These are phyloP conservation scores for Drosophila stalkeri DNA, from an alignment of 2,888 invertebrate species.

Conservation along the genomic window DNA sequence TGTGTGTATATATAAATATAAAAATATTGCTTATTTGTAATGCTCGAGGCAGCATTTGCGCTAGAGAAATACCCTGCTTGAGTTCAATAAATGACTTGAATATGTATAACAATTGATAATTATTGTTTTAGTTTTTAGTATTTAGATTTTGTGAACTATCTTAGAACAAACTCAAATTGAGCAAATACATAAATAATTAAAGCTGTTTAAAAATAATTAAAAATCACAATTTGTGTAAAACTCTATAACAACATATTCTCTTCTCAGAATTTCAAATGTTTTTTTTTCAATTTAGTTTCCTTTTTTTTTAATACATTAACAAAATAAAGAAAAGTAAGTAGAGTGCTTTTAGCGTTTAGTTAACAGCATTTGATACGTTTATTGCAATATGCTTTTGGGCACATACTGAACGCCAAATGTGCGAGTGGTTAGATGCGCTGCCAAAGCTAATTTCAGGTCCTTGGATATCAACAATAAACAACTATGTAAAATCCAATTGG, in stretches of 20 bases:
- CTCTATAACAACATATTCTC: slow-evolving; percentile 14
- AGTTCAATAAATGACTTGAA: slow-evolving; percentile 47
- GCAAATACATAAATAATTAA: slow-evolving; percentile 48
- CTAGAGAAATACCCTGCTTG: slow-evolving; percentile 28
- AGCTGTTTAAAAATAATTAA: slow-evolving; percentile 40
- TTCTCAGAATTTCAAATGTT: slow-evolving; percentile 8
- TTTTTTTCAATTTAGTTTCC: slow-evolving; percentile 25
- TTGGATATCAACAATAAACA: slow-evolving; percentile 37
- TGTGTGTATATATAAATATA: slow-evolving; percentile 32
- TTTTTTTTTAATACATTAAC: slow-evolving; percentile 6
- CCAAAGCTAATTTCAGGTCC: slow-evolving; percentile 7
- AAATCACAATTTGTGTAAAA: slow-evolving; percentile 48
- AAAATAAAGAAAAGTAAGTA: neutral
- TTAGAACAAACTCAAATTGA: slow-evolving; percentile 41
- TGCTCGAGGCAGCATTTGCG: slow-evolving; percentile 34
- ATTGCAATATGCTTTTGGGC: slow-evolving; percentile 10
- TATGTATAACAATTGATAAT: slow-evolving; percentile 3
- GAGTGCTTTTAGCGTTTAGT: slow-evolving; percentile 15
- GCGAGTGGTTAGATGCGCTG: slow-evolving; percentile 9
- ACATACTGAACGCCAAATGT: slow-evolving; percentile 24
- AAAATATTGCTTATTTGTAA: slow-evolving; percentile 64
- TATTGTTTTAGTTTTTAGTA: neutral
- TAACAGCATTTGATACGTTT: slow-evolving; percentile 22
- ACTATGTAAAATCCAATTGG: slow-evolving; percentile 31
- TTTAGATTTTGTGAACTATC: slow-evolving; percentile 9